Conservation (phyloP, 2,113 vertebrate species). For the Oceanites oceanicus region DNA sequence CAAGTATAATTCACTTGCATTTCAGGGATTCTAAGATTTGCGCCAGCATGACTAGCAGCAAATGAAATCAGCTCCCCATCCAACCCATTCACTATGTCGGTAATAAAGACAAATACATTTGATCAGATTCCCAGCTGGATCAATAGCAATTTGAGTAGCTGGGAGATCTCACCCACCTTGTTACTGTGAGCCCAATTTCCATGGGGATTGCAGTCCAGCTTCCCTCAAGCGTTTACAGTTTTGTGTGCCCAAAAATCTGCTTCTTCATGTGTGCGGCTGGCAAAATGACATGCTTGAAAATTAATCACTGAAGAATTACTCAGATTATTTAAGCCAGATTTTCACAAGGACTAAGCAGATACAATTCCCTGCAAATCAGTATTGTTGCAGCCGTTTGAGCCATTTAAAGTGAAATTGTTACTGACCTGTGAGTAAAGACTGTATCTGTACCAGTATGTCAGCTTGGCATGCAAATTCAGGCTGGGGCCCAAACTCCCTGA, state of each 20-base stretch:
- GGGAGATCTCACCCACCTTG: conserved; percentile 3
- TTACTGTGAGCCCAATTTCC: not conserved
- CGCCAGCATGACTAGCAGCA: not conserved
- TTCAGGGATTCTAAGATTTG: not conserved
- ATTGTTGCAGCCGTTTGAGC: not conserved
- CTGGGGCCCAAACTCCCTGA: not conserved
- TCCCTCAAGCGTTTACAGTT: not conserved
- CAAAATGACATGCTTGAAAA: not conserved
- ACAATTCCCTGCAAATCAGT: not conserved
- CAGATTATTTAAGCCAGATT: not conserved
- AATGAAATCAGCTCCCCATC: conserved; percentile 1
- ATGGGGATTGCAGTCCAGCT: not conserved
- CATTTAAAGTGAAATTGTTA: not conserved
- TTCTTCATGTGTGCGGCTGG: not conserved
- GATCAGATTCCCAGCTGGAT: conserved; percentile 25
- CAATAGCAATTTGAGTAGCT: conserved; percentile 46
- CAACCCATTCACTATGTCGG: not conserved
- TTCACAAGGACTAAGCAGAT: not conserved
- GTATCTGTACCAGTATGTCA: not conserved
- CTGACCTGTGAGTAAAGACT: not conserved
- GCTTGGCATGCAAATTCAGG: not conserved
- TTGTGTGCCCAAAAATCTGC: not conserved
- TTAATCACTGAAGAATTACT: not conserved
- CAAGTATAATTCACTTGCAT: not conserved
- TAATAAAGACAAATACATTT: conserved; percentile 57